These are phyloP conservation scores for Acrobasis repandana DNA, from an alignment of 2,888 invertebrate species.

Conservation along the genomic window DNA sequence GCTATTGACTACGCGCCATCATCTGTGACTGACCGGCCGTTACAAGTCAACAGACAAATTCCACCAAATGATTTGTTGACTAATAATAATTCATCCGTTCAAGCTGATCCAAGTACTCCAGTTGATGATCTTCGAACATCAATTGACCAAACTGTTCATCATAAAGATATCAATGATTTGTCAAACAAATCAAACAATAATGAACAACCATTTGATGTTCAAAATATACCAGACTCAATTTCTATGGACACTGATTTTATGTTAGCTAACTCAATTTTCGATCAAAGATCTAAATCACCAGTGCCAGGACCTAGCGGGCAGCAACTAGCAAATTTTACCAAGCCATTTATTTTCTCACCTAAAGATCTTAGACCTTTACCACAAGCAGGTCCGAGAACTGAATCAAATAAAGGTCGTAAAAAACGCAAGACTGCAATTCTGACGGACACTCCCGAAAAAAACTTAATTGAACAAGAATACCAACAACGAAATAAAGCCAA, in stretches of 20 bases:
- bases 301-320: constrained; percentile 27
- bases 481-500: no score
- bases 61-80: constrained; percentile 23
- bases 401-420: constrained; percentile 25
- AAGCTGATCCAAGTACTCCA: background rate
- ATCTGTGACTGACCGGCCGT: constrained; percentile 25
- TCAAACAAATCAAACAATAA: no score
- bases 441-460: no score
- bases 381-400: constrained; percentile 24
- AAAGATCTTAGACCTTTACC: constrained; percentile 33
- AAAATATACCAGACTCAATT: no score
- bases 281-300: constrained; percentile 14
- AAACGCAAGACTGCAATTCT: no score
- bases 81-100: background rate
- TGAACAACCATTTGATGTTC: no score
- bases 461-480: no score
- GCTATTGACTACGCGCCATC: constrained; percentile 24
- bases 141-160: background rate
- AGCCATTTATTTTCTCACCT: constrained; percentile 22
- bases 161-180: no score
- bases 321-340: constrained; percentile 19
- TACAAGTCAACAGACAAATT: constrained; percentile 22
- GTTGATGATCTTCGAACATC: constrained; percentile 1
- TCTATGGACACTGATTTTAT: background rate
- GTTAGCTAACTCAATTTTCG: background rate